Base-by-base conservation (phyloP, 2,888 invertebrate genomes). In the Gryllus longicercus region DNA sequence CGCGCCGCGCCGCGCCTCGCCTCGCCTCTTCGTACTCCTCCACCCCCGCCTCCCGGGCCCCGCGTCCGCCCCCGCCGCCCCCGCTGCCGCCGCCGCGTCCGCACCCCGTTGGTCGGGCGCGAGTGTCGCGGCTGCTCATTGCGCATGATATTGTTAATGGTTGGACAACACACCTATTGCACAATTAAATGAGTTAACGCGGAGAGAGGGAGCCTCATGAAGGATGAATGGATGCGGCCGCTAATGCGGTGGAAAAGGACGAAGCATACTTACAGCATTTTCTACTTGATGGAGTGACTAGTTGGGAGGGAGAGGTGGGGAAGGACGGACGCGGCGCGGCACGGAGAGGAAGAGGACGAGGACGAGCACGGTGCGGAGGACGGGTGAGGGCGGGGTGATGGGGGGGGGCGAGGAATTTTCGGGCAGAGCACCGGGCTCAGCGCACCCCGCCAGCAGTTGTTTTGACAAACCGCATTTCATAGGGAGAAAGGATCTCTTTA, bases 91-190 rank as follows among this genome's bases (percentile, higher is more conserved):
- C n/a, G 38, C 63, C 16, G n/a, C 63, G 63, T 14, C n/a, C 16
- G 63, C 63, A 63, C n/a, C 14, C 16, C 63, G 63, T 14, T 63
- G 63, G 63, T 38, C 63, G 63, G 63, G 63, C 14, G 63, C 16
- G 3, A 63, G 63, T 18, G n/a, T 18, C 14, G 63, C 63, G 16
- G n/a, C 16, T n/a, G 63, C 14, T 63, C 63, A 63, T 63, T 63
- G 63, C 63, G 63, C 63, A 63, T 63, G 63, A 63, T 63, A 63
- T 63, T 63, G 63, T 63, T 63, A 63, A 63, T 63, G 63, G 63
- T 14, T n/a, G 63, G 63, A 63, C 63, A 63, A 63, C 63, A 16
- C 63, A 63, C 63, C 63, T 63, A 63, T 63, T 63, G 63, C 63
- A 63, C 63, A 63, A 63, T 63, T 63, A 63, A 63, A 63, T 63